A percentile compares a stretch with the other conserved stretches of the same genome.
phyloP scores from a whole-genome alignment of 2,113 vertebrate genomes.

The Lepus americanus region DNA sequence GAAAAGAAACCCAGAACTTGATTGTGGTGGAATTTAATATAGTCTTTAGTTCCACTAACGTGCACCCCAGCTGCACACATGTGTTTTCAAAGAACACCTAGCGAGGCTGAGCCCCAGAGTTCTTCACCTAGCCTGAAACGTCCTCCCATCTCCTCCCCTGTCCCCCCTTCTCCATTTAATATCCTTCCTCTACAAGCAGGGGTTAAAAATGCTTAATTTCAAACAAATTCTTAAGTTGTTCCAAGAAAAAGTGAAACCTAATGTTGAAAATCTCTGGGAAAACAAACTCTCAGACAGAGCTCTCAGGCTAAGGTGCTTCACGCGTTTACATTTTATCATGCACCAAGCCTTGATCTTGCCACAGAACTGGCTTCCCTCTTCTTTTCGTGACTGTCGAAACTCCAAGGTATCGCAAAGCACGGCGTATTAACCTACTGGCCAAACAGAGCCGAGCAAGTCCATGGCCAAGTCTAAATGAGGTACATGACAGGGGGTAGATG shows the following conservation, averaged over 20 bases:
- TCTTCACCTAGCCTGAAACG: background rate
- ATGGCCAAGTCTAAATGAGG: background rate
- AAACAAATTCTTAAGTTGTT: slow-evolving; percentile 24
- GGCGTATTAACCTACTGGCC: background rate
- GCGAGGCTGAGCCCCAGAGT: background rate
- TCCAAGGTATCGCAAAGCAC: background rate
- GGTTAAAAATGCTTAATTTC: background rate
- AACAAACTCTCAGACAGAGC: background rate
- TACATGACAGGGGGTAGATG: background rate
- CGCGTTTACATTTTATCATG: background rate
- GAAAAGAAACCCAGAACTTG: slow-evolving; percentile 60
- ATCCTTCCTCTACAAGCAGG: background rate
- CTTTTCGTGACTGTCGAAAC: background rate
- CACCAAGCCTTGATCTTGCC: background rate
- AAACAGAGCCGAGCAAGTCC: slow-evolving; percentile 25
- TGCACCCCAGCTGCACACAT: background rate
- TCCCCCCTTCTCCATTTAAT: background rate
- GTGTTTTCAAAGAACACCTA: background rate
- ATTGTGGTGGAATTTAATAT: slow-evolving; percentile 60
- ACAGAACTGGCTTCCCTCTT: slow-evolving; percentile 21
- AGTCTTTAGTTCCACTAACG: background rate
- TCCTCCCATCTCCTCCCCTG: background rate
- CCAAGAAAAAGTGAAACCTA: background rate
- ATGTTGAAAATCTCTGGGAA: background rate
- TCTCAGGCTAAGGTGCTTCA: background rate